phyloP scores from a whole-genome alignment of 2,797 vertebrate genomes.

The Scomberomorus guttatus region DNA sequence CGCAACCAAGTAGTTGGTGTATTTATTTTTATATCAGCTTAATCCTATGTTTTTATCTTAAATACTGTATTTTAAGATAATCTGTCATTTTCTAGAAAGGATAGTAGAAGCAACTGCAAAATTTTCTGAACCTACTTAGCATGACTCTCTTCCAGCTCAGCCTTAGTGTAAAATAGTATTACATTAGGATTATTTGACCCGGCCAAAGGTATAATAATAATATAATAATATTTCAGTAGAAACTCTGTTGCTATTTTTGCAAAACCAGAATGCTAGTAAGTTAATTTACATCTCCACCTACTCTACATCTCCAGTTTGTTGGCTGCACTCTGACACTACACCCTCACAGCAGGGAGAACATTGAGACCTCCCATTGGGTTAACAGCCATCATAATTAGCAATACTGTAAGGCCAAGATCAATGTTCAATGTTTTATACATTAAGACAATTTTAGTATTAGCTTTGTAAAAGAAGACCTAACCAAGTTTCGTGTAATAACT shows the following conservation, averaged over 20 bases:
- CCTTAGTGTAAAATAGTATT: no score
- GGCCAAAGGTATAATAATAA: no score
- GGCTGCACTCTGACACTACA: constrained; percentile 7
- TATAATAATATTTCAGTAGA: no score
- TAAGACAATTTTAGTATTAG: background rate
- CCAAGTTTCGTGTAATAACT: background rate
- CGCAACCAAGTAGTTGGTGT: background rate
- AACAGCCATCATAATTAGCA: background rate
- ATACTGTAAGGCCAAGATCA: no score
- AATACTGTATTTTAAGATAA: background rate
- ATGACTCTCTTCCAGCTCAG: background rate
- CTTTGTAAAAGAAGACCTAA: background rate
- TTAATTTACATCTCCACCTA: constrained; percentile 17
- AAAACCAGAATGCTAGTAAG: constrained; percentile 2
- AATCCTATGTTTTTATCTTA: background rate
- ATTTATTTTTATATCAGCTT: background rate
- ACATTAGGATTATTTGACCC: constrained; percentile 10
- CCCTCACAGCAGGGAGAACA: background rate
- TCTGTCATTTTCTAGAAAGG: background rate
- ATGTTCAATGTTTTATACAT: background rate
- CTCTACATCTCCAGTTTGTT: constrained; percentile 16
- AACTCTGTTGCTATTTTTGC: background rate
- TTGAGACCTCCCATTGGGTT: background rate
- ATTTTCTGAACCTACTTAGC: background rate
- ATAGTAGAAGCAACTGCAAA: background rate